A percentile compares a stretch with the other conserved stretches of the same genome.
phyloP scores from a whole-genome alignment of 2,797 vertebrate genomes.

The Chiloscyllium punctatum region DNA sequence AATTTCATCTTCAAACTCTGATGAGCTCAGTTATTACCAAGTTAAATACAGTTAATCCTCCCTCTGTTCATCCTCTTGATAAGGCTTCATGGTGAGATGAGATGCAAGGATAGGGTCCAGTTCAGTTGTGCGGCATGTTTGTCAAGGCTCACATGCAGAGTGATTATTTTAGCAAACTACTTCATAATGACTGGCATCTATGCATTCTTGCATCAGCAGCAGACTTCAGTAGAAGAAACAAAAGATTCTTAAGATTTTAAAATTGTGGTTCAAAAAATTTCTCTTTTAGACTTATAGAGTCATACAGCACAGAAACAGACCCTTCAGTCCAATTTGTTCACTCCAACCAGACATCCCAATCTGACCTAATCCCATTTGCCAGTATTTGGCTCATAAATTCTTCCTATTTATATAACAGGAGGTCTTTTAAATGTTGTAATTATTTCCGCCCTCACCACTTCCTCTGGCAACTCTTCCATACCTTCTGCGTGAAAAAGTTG shows the following conservation, averaged over 20 bases:
- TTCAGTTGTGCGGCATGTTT: neutral
- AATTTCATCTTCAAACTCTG: neutral
- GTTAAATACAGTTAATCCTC: neutral
- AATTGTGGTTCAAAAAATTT: neutral
- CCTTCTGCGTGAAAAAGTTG: no score
- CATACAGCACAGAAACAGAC: no score
- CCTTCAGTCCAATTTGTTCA: no score
- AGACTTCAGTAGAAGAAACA: neutral
- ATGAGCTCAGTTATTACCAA: neutral
- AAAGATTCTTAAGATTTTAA: neutral
- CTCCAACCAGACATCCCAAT: no score
- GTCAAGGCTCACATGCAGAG: neutral
- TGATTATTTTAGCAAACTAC: neutral
- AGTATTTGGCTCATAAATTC: no score
- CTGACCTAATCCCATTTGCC: no score
- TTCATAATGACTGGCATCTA: no score
- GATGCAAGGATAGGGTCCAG: neutral
- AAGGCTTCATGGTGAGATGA: neutral
- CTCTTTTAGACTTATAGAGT: no score
- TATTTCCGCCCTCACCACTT: no score
- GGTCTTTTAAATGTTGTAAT: no score
- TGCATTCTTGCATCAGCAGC: neutral
- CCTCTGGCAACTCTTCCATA: no score
- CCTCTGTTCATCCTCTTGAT: neutral
- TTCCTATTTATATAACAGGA: no score